A percentile compares a stretch with the other conserved stretches of the same genome.
Conservation (phyloP, 2,113 vertebrate species). For the Actinemys pallida region DNA sequence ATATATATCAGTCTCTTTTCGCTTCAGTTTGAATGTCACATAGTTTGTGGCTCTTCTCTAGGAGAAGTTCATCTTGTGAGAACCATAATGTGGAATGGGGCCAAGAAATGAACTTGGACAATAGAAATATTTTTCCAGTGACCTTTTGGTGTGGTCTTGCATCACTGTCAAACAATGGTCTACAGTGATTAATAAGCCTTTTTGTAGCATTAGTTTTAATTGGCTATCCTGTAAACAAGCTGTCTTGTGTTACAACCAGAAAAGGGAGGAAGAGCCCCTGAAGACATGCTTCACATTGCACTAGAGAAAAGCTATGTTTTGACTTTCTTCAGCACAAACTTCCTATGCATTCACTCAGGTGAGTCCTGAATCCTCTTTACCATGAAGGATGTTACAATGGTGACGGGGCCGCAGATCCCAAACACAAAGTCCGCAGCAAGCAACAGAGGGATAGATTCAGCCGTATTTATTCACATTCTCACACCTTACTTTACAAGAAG, state of each 20-base stretch:
- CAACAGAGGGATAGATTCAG: neutral
- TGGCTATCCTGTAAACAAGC: neutral
- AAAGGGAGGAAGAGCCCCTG: neutral
- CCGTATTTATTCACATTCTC: neutral
- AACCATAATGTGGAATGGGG: neutral
- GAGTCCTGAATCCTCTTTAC: neutral
- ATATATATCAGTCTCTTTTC: neutral
- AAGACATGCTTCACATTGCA: neutral
- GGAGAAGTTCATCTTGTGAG: neutral
- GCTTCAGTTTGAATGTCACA: neutral
- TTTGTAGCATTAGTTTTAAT: neutral
- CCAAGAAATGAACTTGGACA: neutral
- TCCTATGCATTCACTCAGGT: neutral
- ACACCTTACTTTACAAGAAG: neutral
- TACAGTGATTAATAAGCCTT: neutral
- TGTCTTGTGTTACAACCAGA: neutral
- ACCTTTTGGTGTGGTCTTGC: neutral
- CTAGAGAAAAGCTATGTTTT: rapidly evolving
- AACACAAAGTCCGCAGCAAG: neutral
- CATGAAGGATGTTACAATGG: neutral
- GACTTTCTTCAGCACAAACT: neutral
- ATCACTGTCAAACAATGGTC: neutral
- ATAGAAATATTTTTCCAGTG: neutral
- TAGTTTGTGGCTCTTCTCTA: neutral
- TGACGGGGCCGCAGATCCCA: rapidly evolving